phyloP scores from a whole-genome alignment of 2,797 vertebrate species.

The Myotis findleyi region DNA sequence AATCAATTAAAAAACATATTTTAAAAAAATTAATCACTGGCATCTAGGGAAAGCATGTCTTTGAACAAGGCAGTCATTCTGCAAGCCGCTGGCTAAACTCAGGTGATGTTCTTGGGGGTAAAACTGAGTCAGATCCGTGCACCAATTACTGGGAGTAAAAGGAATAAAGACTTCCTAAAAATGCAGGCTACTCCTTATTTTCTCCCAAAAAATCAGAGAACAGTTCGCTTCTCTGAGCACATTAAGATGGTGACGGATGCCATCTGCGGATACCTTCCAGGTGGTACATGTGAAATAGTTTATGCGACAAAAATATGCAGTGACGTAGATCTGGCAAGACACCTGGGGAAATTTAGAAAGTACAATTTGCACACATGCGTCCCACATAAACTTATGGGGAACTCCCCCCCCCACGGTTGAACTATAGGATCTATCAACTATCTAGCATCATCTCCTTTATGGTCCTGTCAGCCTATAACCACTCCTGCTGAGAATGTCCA shows the following conservation, averaged over 20 bases:
- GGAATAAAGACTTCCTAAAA: background rate
- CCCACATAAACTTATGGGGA: background rate
- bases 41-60: background rate
- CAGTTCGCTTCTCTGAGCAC: background rate
- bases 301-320: background rate
- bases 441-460: background rate
- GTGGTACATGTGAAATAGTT: background rate
- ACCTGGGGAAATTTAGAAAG: background rate
- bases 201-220: background rate
- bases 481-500: constrained; percentile 6
- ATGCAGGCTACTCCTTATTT: background rate
- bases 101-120: background rate
- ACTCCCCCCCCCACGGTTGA: background rate
- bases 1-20: no score
- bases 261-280: background rate
- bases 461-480: background rate
- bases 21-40: background rate
- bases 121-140: background rate
- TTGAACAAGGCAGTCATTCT: background rate
- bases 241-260: background rate
- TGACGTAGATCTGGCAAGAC: background rate
- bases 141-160: background rate
- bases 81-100: background rate
- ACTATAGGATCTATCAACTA: no score
- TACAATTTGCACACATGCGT: background rate